These are phyloP conservation scores for Bos indicus DNA, from an alignment of 2,113 vertebrate genomes.

Conservation along the genomic window DNA sequence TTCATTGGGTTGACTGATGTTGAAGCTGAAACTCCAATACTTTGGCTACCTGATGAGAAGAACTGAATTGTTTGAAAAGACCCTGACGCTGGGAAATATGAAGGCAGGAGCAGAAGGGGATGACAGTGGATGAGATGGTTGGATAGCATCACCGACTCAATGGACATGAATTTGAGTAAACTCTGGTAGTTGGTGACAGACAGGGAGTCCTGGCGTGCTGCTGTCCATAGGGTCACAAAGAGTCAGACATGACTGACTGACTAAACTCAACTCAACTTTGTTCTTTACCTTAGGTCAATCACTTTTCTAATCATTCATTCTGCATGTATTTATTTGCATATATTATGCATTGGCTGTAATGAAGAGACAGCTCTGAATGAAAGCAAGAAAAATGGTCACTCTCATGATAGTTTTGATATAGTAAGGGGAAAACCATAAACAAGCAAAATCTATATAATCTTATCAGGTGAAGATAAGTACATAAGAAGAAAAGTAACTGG, in stretches of 20 bases:
- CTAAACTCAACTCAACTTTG: background rate
- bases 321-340: background rate
- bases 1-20: background rate
- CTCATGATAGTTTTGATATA: background rate
- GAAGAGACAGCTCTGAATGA: background rate
- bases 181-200: background rate
- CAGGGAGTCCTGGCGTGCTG: background rate
- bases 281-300: background rate
- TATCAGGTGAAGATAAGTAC: background rate
- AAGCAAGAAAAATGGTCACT: background rate
- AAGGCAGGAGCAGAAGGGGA: background rate
- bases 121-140: background rate
- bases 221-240: background rate
- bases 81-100: background rate
- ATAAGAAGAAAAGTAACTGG: background rate
- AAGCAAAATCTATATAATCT: background rate
- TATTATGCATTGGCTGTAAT: background rate
- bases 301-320: background rate
- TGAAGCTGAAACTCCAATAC: background rate
- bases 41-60: background rate
- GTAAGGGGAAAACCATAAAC: background rate
- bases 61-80: background rate
- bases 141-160: fast-evolving
- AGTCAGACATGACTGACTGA: background rate
- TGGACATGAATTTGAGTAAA: background rate